phyloP scores from a whole-genome alignment of 92 coral and sea anemone genomes.

The Micromussa lordhowensis region DNA sequence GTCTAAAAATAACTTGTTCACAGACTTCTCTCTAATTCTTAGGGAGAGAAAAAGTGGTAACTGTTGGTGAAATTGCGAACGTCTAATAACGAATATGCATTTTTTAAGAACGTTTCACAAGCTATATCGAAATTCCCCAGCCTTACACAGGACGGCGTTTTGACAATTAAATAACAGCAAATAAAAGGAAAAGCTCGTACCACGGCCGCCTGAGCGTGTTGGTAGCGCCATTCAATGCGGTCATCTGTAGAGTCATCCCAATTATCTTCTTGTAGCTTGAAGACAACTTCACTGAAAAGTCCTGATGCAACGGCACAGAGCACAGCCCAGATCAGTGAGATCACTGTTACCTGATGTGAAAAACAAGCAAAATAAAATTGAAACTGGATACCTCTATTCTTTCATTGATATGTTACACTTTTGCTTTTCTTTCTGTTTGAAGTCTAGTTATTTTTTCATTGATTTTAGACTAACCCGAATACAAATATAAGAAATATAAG shows the following conservation, averaged over 20 bases:
- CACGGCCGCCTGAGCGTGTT: conserved; percentile 43
- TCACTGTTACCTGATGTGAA: neutral
- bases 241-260: conserved; percentile 21
- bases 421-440: neutral
- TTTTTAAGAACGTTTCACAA: too few relatives aligned
- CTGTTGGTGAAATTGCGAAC: too few relatives aligned
- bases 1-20: too few relatives aligned
- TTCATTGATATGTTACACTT: neutral
- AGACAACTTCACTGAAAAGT: conserved; percentile 32
- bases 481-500: neutral
- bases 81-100: too few relatives aligned
- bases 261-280: conserved; percentile 16
- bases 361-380: neutral
- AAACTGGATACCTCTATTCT: neutral
- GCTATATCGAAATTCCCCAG: neutral
- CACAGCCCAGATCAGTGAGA: conserved; percentile 36
- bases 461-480: neutral
- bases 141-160: neutral
- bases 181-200: neutral
- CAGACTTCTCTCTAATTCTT: too few relatives aligned
- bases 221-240: conserved; percentile 32
- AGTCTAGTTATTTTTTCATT: neutral
- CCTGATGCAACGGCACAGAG: conserved; percentile 31
- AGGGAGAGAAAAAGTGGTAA: too few relatives aligned
- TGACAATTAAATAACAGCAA: too few relatives aligned